phyloP scores from a whole-genome alignment of 2,797 vertebrate genomes.

The Lophotriccus pileatus region DNA sequence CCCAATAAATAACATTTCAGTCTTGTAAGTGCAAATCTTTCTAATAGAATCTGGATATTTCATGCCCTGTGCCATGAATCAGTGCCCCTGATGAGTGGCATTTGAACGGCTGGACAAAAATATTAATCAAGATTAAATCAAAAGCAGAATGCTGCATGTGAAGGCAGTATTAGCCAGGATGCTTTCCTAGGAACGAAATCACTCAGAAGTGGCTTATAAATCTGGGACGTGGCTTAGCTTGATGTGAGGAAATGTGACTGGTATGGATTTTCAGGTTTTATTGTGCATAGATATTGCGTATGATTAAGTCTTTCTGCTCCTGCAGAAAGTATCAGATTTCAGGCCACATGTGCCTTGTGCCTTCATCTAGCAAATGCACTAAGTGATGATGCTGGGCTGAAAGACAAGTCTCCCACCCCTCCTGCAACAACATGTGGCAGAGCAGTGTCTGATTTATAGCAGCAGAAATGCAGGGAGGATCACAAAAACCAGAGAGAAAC shows the following conservation, averaged over 20 bases:
- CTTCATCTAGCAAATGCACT: rapidly evolving
- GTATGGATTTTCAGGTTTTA: constrained; percentile 23
- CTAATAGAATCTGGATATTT: constrained; percentile 38
- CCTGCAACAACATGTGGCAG: rapidly evolving
- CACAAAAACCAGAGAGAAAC: background rate
- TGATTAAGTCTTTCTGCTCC: background rate
- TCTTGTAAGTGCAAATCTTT: constrained; percentile 28
- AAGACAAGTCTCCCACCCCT: background rate
- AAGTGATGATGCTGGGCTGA: background rate
- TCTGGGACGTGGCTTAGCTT: background rate
- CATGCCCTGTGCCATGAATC: constrained; percentile 24
- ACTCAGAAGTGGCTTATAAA: constrained; percentile 42
- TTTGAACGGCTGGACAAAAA: constrained; percentile 48
- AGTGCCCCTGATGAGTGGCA: background rate
- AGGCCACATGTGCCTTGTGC: background rate
- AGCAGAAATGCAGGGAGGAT: background rate
- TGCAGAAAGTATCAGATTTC: background rate
- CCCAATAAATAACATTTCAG: constrained; percentile 2
- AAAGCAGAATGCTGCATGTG: background rate
- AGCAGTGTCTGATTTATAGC: background rate
- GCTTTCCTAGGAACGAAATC: background rate
- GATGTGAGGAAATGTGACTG: constrained; percentile 3
- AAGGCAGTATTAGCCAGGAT: background rate
- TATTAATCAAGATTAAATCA: constrained; percentile 59
- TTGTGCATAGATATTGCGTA: background rate